These are phyloP conservation scores for Ammospiza nelsoni DNA, from an alignment of 2,113 vertebrate genomes.

Conservation along the genomic window DNA sequence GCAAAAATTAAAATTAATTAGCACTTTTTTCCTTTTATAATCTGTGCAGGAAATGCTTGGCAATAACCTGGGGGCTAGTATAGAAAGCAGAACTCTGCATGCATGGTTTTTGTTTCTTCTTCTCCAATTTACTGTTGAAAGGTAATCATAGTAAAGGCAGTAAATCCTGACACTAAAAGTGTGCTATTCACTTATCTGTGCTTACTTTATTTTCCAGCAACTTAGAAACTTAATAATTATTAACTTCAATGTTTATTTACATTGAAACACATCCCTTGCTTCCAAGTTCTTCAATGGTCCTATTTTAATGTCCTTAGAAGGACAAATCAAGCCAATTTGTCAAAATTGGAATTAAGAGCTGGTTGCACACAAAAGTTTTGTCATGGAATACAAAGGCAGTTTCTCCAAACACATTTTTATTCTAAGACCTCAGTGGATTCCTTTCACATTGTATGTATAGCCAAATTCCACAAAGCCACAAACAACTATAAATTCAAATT, in stretches of 20 bases:
- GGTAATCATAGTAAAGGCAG: neutral
- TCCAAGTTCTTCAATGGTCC: neutral
- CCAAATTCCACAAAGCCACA: neutral
- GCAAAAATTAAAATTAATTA: neutral
- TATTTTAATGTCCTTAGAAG: neutral
- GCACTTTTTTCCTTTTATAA: neutral
- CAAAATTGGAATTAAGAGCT: neutral
- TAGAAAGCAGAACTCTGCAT: neutral
- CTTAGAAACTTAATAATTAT: neutral
- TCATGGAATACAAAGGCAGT: neutral
- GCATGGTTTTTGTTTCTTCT: fast-evolving
- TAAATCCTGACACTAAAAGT: neutral
- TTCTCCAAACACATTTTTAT: neutral
- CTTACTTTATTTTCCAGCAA: neutral
- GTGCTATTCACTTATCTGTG: neutral
- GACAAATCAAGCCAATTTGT: neutral
- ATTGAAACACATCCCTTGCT: neutral
- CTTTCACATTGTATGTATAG: neutral
- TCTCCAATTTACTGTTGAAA: neutral
- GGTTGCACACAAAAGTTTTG: neutral
- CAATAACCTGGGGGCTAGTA: neutral
- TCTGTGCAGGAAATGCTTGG: neutral
- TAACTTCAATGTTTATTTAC: neutral
- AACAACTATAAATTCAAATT: neutral
- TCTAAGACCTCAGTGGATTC: neutral